phyloP scores from a whole-genome alignment of 2,797 vertebrate genomes.

The Phrynocephalus guinanensis region DNA sequence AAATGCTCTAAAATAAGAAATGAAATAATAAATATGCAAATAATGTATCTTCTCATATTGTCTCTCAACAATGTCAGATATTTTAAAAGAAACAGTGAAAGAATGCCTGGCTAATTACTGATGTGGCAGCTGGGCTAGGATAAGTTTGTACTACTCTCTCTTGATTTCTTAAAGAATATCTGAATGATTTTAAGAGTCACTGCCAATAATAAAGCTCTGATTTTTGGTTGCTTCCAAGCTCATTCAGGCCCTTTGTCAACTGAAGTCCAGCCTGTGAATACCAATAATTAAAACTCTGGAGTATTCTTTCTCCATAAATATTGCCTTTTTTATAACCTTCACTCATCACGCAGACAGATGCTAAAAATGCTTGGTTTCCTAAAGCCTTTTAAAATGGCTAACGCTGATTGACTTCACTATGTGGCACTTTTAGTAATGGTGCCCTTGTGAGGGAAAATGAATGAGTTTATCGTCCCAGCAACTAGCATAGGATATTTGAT shows the following conservation, averaged over 20 bases:
- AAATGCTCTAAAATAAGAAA: no score
- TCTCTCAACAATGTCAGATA: conserved; percentile 66
- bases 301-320: conserved; percentile 26
- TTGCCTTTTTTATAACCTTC: conserved; percentile 23
- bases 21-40: conserved; percentile 38
- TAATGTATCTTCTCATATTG: conserved; percentile 52
- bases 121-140: conserved; percentile 67
- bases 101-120: conserved; percentile 68
- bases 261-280: conserved; percentile 55
- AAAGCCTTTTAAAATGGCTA: conserved; percentile 40
- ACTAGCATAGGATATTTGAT: conserved; percentile 47
- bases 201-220: conserved; percentile 72
- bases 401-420: conserved; percentile 8
- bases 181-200: conserved; percentile 70
- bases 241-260: conserved; percentile 64
- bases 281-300: conserved; percentile 62
- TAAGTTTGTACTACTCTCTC: conserved; percentile 72
- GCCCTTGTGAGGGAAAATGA: conserved; percentile 45
- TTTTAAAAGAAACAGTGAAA: conserved; percentile 73
- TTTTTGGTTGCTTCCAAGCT: conserved; percentile 69
- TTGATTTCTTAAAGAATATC: conserved; percentile 75
- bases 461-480: conserved; percentile 37
- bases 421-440: neutral
- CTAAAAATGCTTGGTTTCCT: neutral
- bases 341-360: neutral